These are phyloP conservation scores for Gobionotothen gibberifrons DNA, from an alignment of 2,797 vertebrate species.

Conservation along the genomic window DNA sequence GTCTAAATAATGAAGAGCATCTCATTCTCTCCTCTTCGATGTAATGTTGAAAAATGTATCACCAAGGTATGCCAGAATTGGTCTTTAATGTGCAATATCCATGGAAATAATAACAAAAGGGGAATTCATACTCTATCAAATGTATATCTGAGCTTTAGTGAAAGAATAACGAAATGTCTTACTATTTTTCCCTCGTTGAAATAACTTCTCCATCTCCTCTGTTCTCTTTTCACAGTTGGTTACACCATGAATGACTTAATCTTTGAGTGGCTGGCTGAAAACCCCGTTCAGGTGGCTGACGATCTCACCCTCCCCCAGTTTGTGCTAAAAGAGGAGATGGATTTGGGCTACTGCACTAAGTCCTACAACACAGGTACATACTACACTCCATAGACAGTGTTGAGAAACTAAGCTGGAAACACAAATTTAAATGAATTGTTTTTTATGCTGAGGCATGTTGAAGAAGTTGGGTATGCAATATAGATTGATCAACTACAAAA, in stretches of 20 bases:
- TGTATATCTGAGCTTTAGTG: not conserved
- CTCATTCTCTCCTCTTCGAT: not conserved
- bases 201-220: conserved; percentile 23
- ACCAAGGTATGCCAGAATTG: not conserved
- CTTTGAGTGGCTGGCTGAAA: conserved; percentile 93
- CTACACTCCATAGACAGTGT: not conserved
- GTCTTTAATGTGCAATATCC: not conserved
- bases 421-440: conserved; percentile 8
- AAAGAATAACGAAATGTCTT: not conserved
- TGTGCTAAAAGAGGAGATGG: conserved; percentile 92
- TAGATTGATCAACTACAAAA: not conserved
- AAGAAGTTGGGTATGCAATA: not conserved
- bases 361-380: conserved; percentile 92
- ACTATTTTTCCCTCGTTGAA: conserved; percentile 2
- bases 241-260: conserved; percentile 97
- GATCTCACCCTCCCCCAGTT: conserved; percentile 95
- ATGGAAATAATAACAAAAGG: not conserved
- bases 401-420: not conserved
- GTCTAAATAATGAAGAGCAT: not conserved
- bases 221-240: conserved; percentile 85
- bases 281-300: conserved; percentile 93
- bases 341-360: conserved; percentile 95
- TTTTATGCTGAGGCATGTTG: not conserved
- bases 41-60: not conserved
- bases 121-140: not conserved